These are phyloP conservation scores for Latheticus oryzae DNA, from an alignment of 2,888 invertebrate genomes.

Conservation along the genomic window DNA sequence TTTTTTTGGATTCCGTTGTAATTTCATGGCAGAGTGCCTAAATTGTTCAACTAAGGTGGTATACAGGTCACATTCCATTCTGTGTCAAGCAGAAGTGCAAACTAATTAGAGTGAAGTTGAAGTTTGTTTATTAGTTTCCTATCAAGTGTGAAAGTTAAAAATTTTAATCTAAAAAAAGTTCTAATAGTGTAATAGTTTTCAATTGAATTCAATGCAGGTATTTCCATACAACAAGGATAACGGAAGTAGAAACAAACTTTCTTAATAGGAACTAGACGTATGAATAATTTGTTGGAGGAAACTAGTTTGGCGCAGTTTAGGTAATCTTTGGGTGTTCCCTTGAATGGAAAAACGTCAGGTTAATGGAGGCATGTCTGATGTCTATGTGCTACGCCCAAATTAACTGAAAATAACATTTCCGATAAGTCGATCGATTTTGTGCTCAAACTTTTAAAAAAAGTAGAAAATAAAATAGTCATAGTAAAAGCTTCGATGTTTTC, in stretches of 20 bases:
- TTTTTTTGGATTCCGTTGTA: slow-evolving; percentile 32
- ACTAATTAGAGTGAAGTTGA: slow-evolving; percentile 27
- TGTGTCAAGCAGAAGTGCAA: slow-evolving; percentile 21
- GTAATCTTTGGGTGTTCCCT: slow-evolving; percentile 18
- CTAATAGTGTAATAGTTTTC: slow-evolving; percentile 25
- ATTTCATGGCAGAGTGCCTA: slow-evolving; percentile 41
- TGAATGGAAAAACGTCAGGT: background rate
- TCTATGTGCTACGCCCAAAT: slow-evolving; percentile 7
- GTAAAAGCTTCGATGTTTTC: slow-evolving; percentile 1
- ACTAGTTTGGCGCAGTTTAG: slow-evolving; percentile 24
- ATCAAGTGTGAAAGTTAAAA: slow-evolving; percentile 11
- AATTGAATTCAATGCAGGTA: slow-evolving; percentile 29
- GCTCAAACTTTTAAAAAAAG: too few relatives aligned
- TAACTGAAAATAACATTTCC: slow-evolving; percentile 2
- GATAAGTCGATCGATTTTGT: slow-evolving; percentile 4
- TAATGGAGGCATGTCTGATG: slow-evolving; percentile 18
- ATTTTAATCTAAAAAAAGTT: slow-evolving; percentile 7
- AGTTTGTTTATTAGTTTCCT: slow-evolving; percentile 18
- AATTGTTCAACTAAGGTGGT: slow-evolving; percentile 33
- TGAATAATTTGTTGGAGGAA: slow-evolving; percentile 32
- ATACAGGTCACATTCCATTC: slow-evolving; percentile 35
- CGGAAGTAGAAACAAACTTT: slow-evolving; percentile 36
- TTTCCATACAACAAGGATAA: slow-evolving; percentile 37
- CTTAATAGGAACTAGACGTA: slow-evolving; percentile 37
- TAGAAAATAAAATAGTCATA: background rate